phyloP scores from a whole-genome alignment of 1,140 invertebrate species.

The Cryptotermes secundus region DNA sequence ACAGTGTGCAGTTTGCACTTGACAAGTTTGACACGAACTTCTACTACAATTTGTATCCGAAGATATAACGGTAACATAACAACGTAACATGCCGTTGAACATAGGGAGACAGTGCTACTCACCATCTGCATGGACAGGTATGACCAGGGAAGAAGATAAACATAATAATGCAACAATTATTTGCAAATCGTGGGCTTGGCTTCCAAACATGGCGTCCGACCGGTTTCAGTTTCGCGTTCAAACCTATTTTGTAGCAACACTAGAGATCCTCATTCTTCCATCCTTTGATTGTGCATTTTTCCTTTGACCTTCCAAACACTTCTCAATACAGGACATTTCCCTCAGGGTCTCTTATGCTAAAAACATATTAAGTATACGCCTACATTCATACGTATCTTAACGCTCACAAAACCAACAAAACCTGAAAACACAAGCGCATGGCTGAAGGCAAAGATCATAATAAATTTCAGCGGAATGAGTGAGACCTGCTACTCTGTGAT shows the following conservation, averaged over 20 bases:
- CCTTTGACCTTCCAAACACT: neutral
- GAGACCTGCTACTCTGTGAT: no score
- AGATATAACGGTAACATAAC: conserved; percentile 38
- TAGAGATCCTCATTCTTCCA: neutral
- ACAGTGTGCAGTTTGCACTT: neutral
- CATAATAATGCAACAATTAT: conserved; percentile 42
- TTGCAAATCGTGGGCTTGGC: conserved; percentile 46
- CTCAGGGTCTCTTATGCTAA: neutral
- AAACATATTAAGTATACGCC: neutral
- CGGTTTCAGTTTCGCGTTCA: neutral
- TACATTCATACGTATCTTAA: neutral
- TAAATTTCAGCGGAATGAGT: no score
- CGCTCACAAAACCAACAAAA: neutral
- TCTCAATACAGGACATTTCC: neutral
- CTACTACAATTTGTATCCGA: neutral
- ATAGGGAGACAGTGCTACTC: neutral
- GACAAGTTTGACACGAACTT: conserved; percentile 17
- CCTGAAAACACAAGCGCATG: neutral
- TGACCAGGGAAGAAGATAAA: conserved; percentile 36
- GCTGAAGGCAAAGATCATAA: no score
- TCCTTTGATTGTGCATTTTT: neutral
- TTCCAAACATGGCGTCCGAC: conserved; percentile 43
- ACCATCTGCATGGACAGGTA: conserved; percentile 12
- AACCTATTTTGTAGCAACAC: neutral
- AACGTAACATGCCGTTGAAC: conserved; percentile 24